Percentiles rank a stretch among this genome's conserved stretches.
These are phyloP conservation scores for Philereme transversata DNA, from an alignment of 2,888 invertebrate genomes.

Conservation along the genomic window DNA sequence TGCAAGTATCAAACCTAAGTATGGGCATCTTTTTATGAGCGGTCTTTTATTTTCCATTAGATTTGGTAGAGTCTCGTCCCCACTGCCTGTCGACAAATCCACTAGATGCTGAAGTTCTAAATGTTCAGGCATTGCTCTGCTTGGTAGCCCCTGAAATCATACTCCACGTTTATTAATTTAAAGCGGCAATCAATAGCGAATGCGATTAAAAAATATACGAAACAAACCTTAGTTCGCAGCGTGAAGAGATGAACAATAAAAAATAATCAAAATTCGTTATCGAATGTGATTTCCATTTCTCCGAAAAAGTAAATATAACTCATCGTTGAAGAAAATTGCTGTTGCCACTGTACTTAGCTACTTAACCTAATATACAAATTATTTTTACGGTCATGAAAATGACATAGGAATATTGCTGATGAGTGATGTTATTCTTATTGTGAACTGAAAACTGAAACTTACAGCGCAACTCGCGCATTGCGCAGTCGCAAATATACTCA, in stretches of 20 bases:
- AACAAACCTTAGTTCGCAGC: constrained; percentile 21
- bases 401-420: constrained; percentile 10
- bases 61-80: constrained; percentile 74
- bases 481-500: constrained; percentile 13
- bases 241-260: not conserved
- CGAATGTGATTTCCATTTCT: not conserved
- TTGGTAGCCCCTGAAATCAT: constrained; percentile 46
- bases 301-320: not conserved
- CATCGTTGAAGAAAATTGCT: not conserved
- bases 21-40: constrained; percentile 86
- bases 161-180: constrained; percentile 19
- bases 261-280: not conserved
- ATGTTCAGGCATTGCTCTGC: constrained; percentile 87
- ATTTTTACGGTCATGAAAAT: constrained; percentile 20
- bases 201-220: not conserved
- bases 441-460: constrained; percentile 2
- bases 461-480: constrained; percentile 23
- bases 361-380: constrained; percentile 10
- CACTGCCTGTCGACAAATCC: constrained; percentile 83
- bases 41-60: constrained; percentile 76
- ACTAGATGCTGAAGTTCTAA: constrained; percentile 92
- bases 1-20: constrained; percentile 92
- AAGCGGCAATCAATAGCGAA: not conserved
- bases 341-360: not conserved
- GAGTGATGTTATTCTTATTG: constrained; percentile 1